phyloP scores from a whole-genome alignment of 1,140 invertebrate species.

The Prorops nasuta region DNA sequence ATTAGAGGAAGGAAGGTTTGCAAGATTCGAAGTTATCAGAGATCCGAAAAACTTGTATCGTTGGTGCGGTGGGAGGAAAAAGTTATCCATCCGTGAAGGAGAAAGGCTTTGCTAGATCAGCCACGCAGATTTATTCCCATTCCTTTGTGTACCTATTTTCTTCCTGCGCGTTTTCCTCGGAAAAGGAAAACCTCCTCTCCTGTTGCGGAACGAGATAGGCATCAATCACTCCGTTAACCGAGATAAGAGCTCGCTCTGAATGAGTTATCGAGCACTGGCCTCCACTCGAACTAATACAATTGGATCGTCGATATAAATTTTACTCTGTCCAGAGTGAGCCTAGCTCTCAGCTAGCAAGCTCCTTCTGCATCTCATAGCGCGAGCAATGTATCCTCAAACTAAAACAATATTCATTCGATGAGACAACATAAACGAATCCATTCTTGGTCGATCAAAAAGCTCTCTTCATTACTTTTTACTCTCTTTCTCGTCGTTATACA shows the following conservation, averaged over 20 bases:
- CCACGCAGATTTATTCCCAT: constrained; percentile 16
- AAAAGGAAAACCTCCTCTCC: background rate
- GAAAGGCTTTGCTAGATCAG: background rate
- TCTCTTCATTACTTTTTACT: too few species aligned
- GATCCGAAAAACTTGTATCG: too few species aligned
- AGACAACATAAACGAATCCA: background rate
- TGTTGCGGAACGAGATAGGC: constrained; percentile 29
- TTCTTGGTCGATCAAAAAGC: too few species aligned
- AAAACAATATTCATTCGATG: constrained; percentile 14
- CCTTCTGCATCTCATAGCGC: constrained; percentile 15
- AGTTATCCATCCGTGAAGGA: background rate
- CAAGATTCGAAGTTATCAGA: too few species aligned
- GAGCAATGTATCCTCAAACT: constrained; percentile 17
- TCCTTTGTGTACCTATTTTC: constrained; percentile 1
- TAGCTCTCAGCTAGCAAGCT: background rate
- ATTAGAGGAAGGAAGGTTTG: too few species aligned
- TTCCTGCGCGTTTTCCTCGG: background rate
- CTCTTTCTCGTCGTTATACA: too few species aligned
- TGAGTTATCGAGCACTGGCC: constrained; percentile 40
- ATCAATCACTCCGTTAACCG: constrained; percentile 45
- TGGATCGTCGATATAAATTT: background rate
- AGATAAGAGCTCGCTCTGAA: constrained; percentile 41
- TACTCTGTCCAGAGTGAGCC: background rate
- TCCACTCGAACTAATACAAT: constrained; percentile 42
- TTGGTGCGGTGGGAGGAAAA: background rate